Evolutionary conservation across 2,797 vertebrate genomes (phyloP), one percentile per base, ranked within the genome.

Genomic region (Meda fulgida): DNA sequence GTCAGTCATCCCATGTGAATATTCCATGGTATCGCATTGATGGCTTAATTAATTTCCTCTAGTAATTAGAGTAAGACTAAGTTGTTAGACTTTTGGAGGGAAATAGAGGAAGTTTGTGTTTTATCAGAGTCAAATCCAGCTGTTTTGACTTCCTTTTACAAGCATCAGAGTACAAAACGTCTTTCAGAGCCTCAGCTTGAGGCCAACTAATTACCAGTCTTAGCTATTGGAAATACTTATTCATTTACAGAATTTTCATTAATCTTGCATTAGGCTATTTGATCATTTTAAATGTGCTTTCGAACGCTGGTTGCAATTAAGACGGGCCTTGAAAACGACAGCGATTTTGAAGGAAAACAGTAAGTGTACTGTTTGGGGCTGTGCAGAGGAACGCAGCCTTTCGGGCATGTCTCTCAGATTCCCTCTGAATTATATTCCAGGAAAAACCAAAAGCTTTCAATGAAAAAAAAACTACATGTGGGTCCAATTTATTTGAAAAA

Each of bases 371-470:
- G 77, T 84, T 79, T 80, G 23, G 3, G 36, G 67, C 82, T 84
- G 31, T 76, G 67, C 29, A n/a, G 82, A 81, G 75, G 67, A 84
- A 81, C 69, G 67, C 48, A 63, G 34, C 26, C 46, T 72, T 85
- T 84, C 14, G 26, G 65, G 53, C 58, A 19, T 66, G 90, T 91
- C 88, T 77, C 88, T 83, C 90, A 85, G 72, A 84, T 91, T 92
- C 89, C 84, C 36, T 89, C 87, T 86, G 87, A 92, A 93, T 92
- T 90, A 90, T 89, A 89, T 90, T 91, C 88, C 88, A 85, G 85
- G 86, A 78, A 89, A 93, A 91, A 88, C 86, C 83, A 58, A 85
- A 48, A 85, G 89, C 91, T 91, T 93, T 93, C 93, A 93, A 94
- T 93, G 93, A 95, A 92, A 85, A 92, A 85, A 46, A 89, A 89